Evolutionary conservation across 1,140 invertebrate genomes (phyloP).

Genomic region (Hycleus phaleratus): DNA sequence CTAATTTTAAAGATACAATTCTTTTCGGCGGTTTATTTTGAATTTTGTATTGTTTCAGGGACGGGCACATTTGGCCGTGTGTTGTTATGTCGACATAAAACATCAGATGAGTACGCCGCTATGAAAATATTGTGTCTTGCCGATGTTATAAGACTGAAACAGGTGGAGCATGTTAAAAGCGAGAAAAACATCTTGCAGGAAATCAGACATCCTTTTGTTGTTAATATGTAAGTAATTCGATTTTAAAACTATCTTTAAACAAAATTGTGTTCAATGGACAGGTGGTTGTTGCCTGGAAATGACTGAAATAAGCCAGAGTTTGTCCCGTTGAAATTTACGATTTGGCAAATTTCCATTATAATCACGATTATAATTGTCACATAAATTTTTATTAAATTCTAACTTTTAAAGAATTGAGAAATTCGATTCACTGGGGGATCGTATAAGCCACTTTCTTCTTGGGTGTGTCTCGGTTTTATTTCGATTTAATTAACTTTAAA

Average conservation of each 20-base stretch:
- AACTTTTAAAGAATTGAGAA: too few species aligned
- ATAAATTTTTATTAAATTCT: too few species aligned
- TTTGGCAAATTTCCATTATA: too few species aligned
- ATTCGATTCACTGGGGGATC: too few species aligned
- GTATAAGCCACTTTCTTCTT: too few species aligned
- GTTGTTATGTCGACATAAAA: conserved; percentile 72
- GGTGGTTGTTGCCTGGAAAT: neutral
- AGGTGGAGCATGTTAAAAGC: conserved; percentile 91
- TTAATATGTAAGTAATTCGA: conserved; percentile 75
- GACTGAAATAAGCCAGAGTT: neutral
- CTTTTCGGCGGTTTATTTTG: too few species aligned
- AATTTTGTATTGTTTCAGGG: conserved; percentile 52
- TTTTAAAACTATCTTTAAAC: neutral
- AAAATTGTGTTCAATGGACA: neutral
- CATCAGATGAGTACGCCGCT: conserved; percentile 71
- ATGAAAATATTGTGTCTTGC: conserved; percentile 88
- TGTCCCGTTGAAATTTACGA: neutral
- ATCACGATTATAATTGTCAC: too few species aligned
- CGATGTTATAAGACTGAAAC: conserved; percentile 87
- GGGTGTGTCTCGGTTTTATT: too few species aligned
- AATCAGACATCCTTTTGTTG: conserved; percentile 89
- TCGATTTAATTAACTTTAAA: too few species aligned
- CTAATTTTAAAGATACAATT: too few species aligned
- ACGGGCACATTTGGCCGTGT: conserved; percentile 93
- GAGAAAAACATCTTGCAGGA: conserved; percentile 84